Base-by-base conservation (phyloP, 2,888 invertebrate species). In the Drosophila niveifrons region DNA sequence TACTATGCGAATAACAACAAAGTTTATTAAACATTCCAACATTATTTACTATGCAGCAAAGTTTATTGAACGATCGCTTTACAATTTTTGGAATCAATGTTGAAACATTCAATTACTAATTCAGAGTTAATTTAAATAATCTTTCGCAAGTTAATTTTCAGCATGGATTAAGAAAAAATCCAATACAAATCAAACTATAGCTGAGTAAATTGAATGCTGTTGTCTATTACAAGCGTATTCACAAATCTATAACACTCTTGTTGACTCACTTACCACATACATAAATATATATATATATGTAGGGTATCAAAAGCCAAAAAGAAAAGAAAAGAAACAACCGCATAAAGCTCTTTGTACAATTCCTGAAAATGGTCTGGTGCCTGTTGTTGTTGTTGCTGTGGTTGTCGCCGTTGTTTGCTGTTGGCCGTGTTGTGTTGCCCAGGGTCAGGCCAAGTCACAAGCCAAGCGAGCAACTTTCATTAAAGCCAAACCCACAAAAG, bases 401-500 rank as follows among this genome's bases (percentile, higher is more conserved):
- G 15, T 57, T 69, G 63, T 64, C 58, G 11, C 1, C 39, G 28
- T 41, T 63, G 41, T 28, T 15, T 64, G 41, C 44, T 75, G 64
- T 61, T 58, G 62, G 59, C 59, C 62, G 51, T 34, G 44, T 56
- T 56, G 29, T 78, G 69, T 78, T 81, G 78, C 75, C 78, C 79
- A 80, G 79, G 79, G 79, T 80, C 79, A 80, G 58, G 74, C 78
- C 70, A 59, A 81, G 79, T 74, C 79, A 78, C 75, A 81, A 77
- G 70, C 64, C 75, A 74, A 71, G 64, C 78, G 73, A 74, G 74
- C 78, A 78, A 80, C 81, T 80, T 80, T 80, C 79, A 80, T 79
- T 79, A 74, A 80, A 79, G 81, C 79, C 79, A 80, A 79, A 72
- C 79, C 81, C 75, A 81, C 81, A 79, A 76, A 66, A 69, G 61